Base-by-base conservation (phyloP, 2,888 invertebrate species). In the Cremastinae sp. region DNA sequence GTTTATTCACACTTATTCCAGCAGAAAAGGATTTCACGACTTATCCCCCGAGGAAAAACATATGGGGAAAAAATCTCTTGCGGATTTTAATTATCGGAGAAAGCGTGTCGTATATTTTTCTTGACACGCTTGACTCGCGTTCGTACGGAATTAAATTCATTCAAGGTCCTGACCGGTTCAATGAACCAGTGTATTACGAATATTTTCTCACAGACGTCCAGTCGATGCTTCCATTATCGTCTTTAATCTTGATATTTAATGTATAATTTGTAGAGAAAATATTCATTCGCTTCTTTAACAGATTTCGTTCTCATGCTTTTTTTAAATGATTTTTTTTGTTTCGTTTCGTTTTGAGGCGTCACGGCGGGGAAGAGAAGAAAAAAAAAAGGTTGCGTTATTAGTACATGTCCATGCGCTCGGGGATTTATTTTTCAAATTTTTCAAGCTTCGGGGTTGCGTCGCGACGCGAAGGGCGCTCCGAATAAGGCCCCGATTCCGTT, bases 361-460 rank as follows among this genome's bases (percentile, higher is more conserved):
- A 28, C 28, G 43, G 49, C 28, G 28, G 54, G 68, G 54, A 22
- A 18, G n/a, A 53, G 8, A 38, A 16, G 18, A 41, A 16, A 51
- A 36, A 72, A 72, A 75, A 72, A 58, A 49, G 58, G 51, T 38
- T 38, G 68, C 51, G 65, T 62, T 68, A 85, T 85, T 85, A 85
- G 78, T 83, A 80, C 83, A 85, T 82, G n/a, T n/a, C n/a, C n/a
- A 78, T 80, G 79, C 78, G 80, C 78, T 64, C 49, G 45, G 49
- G 41, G 49, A 85, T 85, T 84, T 83, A 85, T 85, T 85, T 86
- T 85, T 84, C 83, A 82, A 85, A 84, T 73, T 69, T 65, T 47
- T 38, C 66, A 8, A 45, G n/a, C 36, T 45, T 7, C 7, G 14
- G 56, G 14, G 28, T 41, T 22, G 58, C 22, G 49, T 28, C 18